These are phyloP conservation scores for Branchellion lobata DNA, from an alignment of 2,888 invertebrate genomes.

Conservation along the genomic window DNA sequence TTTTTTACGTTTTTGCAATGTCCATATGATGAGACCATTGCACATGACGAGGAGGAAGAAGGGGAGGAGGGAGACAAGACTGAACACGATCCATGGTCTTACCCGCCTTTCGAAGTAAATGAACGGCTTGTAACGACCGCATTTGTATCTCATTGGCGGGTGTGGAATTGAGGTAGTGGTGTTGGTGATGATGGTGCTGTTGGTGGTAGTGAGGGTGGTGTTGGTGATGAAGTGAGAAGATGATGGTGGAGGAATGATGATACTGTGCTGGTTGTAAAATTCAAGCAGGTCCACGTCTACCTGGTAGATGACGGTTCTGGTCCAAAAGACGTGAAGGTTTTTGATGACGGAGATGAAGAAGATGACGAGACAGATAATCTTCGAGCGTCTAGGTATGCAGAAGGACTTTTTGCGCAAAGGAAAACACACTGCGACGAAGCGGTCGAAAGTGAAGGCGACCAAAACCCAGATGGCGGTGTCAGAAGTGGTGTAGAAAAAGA, in stretches of 20 bases:
- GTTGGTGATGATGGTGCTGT: not conserved
- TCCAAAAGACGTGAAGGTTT: conserved; percentile 58
- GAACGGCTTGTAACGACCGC: not conserved
- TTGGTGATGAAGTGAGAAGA: not conserved
- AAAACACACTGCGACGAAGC: conserved; percentile 57
- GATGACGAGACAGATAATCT: conserved; percentile 51
- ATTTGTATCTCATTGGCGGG: not conserved
- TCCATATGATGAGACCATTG: conserved; percentile 50
- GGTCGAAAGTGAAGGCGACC: conserved; percentile 57
- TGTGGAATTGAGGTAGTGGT: not conserved
- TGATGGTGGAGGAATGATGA: no score
- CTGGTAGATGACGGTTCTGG: conserved; percentile 48
- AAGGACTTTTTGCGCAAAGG: conserved; percentile 54
- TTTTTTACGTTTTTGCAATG: conserved; percentile 27
- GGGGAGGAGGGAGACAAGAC: conserved; percentile 47
- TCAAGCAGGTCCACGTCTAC: not conserved
- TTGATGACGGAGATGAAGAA: conserved; percentile 51
- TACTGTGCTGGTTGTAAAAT: not conserved
- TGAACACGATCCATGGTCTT: conserved; percentile 52
- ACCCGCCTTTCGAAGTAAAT: conserved; percentile 50
- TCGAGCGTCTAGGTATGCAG: conserved; percentile 54
- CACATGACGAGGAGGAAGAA: conserved; percentile 50
- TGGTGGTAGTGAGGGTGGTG: not conserved
- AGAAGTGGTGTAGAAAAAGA: conserved; percentile 56
- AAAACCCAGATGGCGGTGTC: conserved; percentile 58